phyloP scores from a whole-genome alignment of 2,113 vertebrate species.

The Sula dactylatra region DNA sequence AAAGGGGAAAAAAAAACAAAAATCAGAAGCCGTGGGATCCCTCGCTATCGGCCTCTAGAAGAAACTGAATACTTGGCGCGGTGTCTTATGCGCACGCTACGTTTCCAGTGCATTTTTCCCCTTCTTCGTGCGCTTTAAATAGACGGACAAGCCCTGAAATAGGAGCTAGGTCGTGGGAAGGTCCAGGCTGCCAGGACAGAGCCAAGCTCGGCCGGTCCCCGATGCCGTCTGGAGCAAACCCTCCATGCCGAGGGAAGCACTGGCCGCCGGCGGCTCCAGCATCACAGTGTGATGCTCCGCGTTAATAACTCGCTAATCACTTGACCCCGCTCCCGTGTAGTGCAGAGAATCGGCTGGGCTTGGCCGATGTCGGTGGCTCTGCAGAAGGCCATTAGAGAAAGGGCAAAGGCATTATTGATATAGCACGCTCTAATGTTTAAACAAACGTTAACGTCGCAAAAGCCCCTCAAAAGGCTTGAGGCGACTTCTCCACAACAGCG shows the following conservation, averaged over 20 bases:
- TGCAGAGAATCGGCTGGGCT: background rate
- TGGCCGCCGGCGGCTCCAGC: background rate
- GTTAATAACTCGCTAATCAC: background rate
- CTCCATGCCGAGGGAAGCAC: fast-evolving
- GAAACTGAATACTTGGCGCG: background rate
- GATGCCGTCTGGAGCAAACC: background rate
- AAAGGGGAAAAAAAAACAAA: background rate
- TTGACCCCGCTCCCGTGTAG: background rate
- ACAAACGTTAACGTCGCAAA: background rate
- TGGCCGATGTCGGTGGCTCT: background rate
- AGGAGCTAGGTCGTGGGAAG: constrained; percentile 75
- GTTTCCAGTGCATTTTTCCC: constrained; percentile 21
- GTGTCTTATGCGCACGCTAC: background rate
- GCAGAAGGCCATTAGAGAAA: background rate
- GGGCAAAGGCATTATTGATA: background rate
- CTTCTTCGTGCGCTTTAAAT: constrained; percentile 68
- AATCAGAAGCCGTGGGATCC: background rate
- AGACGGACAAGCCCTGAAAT: constrained; percentile 66
- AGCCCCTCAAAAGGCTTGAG: background rate
- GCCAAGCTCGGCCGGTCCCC: background rate
- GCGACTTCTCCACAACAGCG: no score
- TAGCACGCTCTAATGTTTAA: background rate
- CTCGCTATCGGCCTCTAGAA: constrained; percentile 3
- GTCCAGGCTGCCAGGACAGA: constrained; percentile 31
- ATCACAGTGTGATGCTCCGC: fast-evolving